Evolutionary conservation across 2,113 vertebrate genomes (phyloP), one percentile per base, ranked within the genome.

Genomic region (Turnix velox): DNA sequence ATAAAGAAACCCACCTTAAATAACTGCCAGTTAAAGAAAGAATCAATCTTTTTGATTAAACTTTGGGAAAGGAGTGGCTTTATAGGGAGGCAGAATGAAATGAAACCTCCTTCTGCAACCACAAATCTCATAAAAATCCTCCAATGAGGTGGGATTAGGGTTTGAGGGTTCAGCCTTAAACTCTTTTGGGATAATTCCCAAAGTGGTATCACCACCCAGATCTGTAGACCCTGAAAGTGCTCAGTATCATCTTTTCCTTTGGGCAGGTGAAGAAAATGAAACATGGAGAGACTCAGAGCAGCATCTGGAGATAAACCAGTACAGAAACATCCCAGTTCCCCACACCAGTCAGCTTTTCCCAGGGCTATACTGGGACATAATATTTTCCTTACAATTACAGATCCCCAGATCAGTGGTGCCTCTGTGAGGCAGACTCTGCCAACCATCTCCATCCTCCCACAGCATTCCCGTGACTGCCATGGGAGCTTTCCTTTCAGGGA

Each of bases 391-490:
- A 8, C 49, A 80, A 2, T 1, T 78, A 61, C 88, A 62, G 51
- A 59, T 57, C 54, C 57, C 43, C 3, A 4, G 35, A 10, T 45
- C 25, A 46, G 31, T 2, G 2, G 27, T 37, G 75, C 79, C 65
- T 25, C 55, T 86, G 24, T 6, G 65, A 92, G 42, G 16, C 87
- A 69, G 73, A 57, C 82, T 27, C 82, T 88, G 71, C 93, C 90
- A 93, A 80, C 59, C 79, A 7, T 43, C 78, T 65, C 90, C 28
- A 13, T 49, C 94, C 85, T 93, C 93, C 82, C 87, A 51, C 90
- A 28, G 75, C 61, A 74, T 83, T 90, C 93, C 83, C 7, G 42
- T 4, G 48, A 42, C 78, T 51, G 82, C 89, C 72, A 27, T 46
- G 61, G 73, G 61, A 96, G 65, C 51, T 80, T 76, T 91, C 16